Percentiles rank a stretch among this genome's conserved stretches.
phyloP scores from a whole-genome alignment of 2,113 vertebrate genomes.

The Crotalus helleri region DNA sequence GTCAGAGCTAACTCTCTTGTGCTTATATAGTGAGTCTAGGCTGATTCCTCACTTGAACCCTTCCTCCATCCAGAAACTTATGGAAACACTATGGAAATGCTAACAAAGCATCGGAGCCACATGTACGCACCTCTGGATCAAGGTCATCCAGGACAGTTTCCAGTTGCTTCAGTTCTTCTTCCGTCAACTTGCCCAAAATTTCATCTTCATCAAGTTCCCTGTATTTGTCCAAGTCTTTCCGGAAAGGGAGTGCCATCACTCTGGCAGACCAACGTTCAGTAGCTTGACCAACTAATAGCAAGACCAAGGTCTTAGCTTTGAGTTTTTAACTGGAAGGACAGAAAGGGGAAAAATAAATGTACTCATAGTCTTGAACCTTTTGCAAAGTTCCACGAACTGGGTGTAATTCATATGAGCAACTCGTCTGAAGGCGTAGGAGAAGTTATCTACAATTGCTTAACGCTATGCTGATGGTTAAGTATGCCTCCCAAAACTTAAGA shows the following conservation, averaged over 20 bases:
- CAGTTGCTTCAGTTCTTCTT: constrained; percentile 91
- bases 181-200: constrained; percentile 87
- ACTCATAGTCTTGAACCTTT: background rate
- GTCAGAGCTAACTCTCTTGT: too few species aligned
- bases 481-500: background rate
- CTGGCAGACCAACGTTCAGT: background rate
- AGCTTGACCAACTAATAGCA: constrained; percentile 1
- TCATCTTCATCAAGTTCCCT: constrained; percentile 96
- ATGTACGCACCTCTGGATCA: constrained; percentile 86
- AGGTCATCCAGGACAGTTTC: constrained; percentile 94
- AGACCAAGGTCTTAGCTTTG: background rate
- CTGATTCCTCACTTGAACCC: too few species aligned
- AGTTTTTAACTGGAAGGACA: constrained; percentile 36
- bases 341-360: background rate
- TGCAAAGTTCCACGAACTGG: background rate
- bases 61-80: too few species aligned
- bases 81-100: background rate
- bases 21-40: too few species aligned
- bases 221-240: constrained; percentile 94
- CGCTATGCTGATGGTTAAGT: background rate
- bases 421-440: background rate
- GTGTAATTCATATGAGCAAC: background rate
- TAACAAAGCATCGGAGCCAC: background rate
- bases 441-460: background rate
- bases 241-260: constrained; percentile 85